Base-by-base conservation (phyloP, 2,797 vertebrate species). In the Oceanodroma leucorhoa region DNA sequence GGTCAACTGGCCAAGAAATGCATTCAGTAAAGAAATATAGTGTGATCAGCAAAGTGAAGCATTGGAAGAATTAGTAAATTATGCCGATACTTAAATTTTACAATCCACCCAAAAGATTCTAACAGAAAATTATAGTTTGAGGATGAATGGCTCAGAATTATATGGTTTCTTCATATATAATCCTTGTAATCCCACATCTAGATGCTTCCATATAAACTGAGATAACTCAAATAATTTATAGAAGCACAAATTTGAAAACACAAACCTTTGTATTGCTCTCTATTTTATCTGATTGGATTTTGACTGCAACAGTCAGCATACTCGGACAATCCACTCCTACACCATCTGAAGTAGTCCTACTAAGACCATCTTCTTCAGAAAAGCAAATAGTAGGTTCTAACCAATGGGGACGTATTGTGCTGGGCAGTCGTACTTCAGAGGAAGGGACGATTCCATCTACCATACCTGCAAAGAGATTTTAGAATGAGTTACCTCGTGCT, bases 301-400 rank as follows among this genome's bases (percentile, higher is more conserved):
- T 99, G 34, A 99, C 98, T 9, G 99, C 99, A 5, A 99, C 98
- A 0, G 99, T 99, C 75, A 99, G 98, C 99, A 99, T 99, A 95
- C 99, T 99, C 75, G 98, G 98, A 62, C 97, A 97, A 77, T 99
- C 99, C 82, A 98, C 96, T 90, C 98, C 98, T 27, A 99, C 98
- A 14, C 98, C 98, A 83, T 99, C 99, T 3, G 99, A 98, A 58
- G 98, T 93, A 24, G 98, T 97, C 83, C 97, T 98, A 38, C 98
- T 98, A 43, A 98, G 96, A 27, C 98, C 97, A 0, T 98, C 98
- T 95, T 98, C 98, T 91, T 99, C 99, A 40, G 98, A 99, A 50
- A 98, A 98, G 94, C 99, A 99, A 96, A 99, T 98, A 60, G 99
- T 99, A 27, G 99, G 99, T 92, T 99, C 99, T 93, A 99, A 97